These are phyloP conservation scores for Papilio protenor DNA, from an alignment of 2,888 invertebrate species.

Conservation along the genomic window DNA sequence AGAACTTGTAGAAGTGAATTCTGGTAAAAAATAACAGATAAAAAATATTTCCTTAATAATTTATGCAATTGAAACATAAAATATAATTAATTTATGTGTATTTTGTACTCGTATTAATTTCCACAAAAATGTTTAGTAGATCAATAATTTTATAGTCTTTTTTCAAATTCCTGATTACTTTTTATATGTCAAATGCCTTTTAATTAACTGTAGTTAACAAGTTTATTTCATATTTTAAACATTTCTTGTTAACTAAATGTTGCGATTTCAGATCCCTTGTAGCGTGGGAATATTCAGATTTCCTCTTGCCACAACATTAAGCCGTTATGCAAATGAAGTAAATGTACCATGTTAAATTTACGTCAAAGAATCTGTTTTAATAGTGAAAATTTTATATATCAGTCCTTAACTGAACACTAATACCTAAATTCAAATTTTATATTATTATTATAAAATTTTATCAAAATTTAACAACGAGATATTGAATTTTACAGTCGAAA, in stretches of 20 bases:
- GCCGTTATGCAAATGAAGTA: conserved; percentile 22
- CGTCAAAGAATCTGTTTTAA: not conserved
- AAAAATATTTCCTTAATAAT: no score
- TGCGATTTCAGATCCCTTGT: not conserved
- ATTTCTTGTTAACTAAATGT: conserved; percentile 6
- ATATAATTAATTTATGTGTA: no score
- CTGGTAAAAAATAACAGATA: not conserved
- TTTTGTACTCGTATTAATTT: no score
- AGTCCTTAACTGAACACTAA: not conserved
- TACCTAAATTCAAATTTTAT: no score
- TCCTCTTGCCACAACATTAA: conserved; percentile 33
- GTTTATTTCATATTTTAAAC: not conserved
- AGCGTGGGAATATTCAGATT: conserved; percentile 25
- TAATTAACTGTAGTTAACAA: not conserved
- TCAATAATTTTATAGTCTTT: no score
- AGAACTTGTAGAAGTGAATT: not conserved
- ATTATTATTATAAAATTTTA: no score
- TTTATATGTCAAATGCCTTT: no score
- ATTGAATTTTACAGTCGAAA: no score
- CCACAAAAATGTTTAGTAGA: no score
- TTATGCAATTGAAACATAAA: no score
- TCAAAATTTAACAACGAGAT: no score
- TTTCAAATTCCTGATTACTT: no score
- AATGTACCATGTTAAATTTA: conserved; percentile 28
- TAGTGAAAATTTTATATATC: not conserved